Base-by-base conservation (phyloP, 2,113 vertebrate species). In the Austrofundulus limnaeus region DNA sequence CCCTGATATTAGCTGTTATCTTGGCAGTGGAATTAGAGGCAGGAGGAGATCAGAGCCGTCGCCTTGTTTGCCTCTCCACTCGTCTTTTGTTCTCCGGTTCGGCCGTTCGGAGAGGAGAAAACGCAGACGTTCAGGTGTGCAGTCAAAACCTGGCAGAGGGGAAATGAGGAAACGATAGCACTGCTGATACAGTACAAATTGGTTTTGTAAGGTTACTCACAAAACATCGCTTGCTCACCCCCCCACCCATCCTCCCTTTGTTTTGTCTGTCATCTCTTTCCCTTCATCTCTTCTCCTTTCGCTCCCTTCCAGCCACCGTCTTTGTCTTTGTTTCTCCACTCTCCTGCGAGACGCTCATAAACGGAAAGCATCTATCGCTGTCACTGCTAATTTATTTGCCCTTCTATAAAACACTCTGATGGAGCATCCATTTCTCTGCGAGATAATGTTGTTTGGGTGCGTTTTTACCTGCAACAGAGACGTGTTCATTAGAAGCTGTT, bases 161-260 rank as follows among this genome's bases (percentile, higher is more conserved):
- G 82, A 88, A 85, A 88, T 85, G 75, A 86, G 72, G 57, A 80
- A 65, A 73, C 66, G 23, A 70, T 86, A 87, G 88, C 78, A 34
- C 54, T 84, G 71, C 75, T 61, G 77, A 80, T 85, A 67, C 45
- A 39, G 72, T 65, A 80, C 78, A 85, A 82, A 88, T 89, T 81
- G 67, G 17, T 75, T 85, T 88, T 77, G 61, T 66, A 38, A 38
- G 65, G 62, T 85, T 68, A 81, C 75, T 72, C 75, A 43, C 50
- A 47, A 59, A 49, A 68, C 7, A 39, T 39, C 69, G 38, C 56
- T 53, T 50, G 54, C n/a, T 67, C 61, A 57, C 4, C 43, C 13
- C 17, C 21, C 47, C 11, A 14, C 4, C 14, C 13, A 23, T 19
- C 31, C 49, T 54, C 60, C 57, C 42, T 42, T 66, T 72, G 19